Base-by-base conservation (phyloP, 2,797 vertebrate genomes). In the Xenops minutus region DNA sequence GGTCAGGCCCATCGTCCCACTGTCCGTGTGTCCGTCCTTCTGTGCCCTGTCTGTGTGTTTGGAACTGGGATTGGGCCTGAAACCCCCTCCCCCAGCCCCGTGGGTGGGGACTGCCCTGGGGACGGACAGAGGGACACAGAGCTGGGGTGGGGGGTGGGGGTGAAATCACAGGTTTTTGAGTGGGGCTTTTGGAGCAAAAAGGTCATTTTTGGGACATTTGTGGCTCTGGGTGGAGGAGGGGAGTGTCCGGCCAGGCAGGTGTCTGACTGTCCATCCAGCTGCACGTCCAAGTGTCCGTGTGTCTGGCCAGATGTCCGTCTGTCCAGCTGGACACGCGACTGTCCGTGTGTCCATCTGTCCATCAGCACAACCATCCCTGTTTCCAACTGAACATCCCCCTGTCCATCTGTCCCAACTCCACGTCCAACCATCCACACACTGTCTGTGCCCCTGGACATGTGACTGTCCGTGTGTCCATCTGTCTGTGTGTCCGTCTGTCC, bases 171-270 rank as follows among this genome's bases (percentile, higher is more conserved):
- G 66, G 20, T 23, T 62, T 64, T 54, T 2, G 4, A 29, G 39
- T 9, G n/a, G 9, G 18, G 9, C 12, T 18, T 46, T 37, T 11
- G 58, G 29, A n/a, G 9, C 5, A 26, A 14, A 58, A 71, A 32
- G 5, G 36, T 5, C 29, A n/a, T 34, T 77, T 77, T 21, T 4
- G 73, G 48, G 17, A 3, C 17, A 48, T 32, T 71, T 27, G 10
- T 19, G 12, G 14, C 1, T 14, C 6, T 7, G 48, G 34, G 5
- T 49, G 21, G 30, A 20, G 34, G 12, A 15, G 9, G 1, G 24
- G 13, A 3, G 3, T 26, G 30, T 4, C 34, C 16, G 14, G 0
- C 16, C 29, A 43, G 32, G 29, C 10, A 3, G 19, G 29, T 14
- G 59, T 30, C 29, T 43, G 39, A 44, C 41, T n/a, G 20, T 30